A percentile compares a stretch with the other conserved stretches of the same genome.
These are phyloP conservation scores for Agriopis marginaria DNA, from an alignment of 2,888 invertebrate genomes.

Conservation along the genomic window DNA sequence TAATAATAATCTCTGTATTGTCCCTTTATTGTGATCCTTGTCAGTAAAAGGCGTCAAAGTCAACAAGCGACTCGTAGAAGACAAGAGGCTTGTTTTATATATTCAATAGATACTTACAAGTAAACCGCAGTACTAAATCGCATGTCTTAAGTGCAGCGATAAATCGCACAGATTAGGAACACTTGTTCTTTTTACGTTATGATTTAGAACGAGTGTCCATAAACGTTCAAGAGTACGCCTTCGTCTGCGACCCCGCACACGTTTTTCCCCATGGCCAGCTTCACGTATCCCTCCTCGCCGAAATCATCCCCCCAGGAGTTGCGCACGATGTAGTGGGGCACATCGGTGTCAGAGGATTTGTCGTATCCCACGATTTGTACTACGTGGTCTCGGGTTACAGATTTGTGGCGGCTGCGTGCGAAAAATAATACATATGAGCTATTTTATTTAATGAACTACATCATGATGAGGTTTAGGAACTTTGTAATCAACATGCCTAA, in stretches of 20 bases:
- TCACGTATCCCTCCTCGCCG: slow-evolving; percentile 90
- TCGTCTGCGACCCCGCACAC: slow-evolving; percentile 90
- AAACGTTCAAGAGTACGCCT: slow-evolving; percentile 81
- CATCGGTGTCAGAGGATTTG: slow-evolving; percentile 67
- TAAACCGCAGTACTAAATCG: not conserved
- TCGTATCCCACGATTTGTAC: slow-evolving; percentile 93
- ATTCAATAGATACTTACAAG: too few species aligned
- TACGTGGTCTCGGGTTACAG: slow-evolving; percentile 88
- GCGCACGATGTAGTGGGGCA: slow-evolving; percentile 91
- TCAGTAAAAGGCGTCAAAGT: too few species aligned
- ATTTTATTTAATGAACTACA: too few species aligned
- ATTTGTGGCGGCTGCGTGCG: slow-evolving; percentile 60
- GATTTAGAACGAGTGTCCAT: not conserved
- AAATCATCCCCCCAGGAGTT: slow-evolving; percentile 92
- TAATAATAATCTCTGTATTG: too few species aligned
- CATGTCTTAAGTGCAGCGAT: not conserved
- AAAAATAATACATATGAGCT: slow-evolving; percentile 1
- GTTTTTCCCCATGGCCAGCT: slow-evolving; percentile 89
- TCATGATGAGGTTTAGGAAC: too few species aligned
- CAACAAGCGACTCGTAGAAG: too few species aligned
- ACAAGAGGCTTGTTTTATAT: too few species aligned
- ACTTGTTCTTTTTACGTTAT: too few species aligned
- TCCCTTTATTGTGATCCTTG: too few species aligned
- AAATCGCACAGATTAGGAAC: too few species aligned
- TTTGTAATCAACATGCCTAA: too few species aligned